Evolutionary conservation across 2,113 vertebrate species (phyloP).

Genomic region (Vombatus ursinus): DNA sequence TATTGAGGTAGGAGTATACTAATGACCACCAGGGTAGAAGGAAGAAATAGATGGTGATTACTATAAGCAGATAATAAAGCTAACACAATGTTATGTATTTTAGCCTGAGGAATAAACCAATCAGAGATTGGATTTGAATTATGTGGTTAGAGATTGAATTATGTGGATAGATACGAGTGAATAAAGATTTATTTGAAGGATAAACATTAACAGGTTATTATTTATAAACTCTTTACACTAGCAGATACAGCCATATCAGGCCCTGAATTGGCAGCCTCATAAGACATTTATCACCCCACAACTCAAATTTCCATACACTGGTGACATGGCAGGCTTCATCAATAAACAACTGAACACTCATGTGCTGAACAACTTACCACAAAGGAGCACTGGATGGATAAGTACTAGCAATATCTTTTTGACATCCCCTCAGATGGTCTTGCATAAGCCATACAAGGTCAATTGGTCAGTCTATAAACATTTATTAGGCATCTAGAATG

Average conservation of each 20-base stretch:
- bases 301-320: not conserved
- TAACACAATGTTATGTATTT: not conserved
- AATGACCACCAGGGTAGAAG: not conserved
- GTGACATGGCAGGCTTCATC: not conserved
- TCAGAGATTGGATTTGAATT: not conserved
- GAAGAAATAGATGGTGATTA: not conserved
- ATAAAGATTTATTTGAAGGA: not conserved
- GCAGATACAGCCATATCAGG: not conserved
- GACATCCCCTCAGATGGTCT: not conserved
- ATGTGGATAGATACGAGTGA: not conserved
- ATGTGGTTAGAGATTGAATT: too few species aligned
- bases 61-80: not conserved
- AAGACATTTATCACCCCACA: not conserved
- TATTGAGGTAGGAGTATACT: not conserved
- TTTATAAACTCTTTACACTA: not conserved
- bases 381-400: not conserved
- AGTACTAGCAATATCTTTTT: not conserved
- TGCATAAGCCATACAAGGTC: not conserved
- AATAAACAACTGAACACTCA: not conserved
- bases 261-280: not conserved
- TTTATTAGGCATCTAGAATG: not conserved
- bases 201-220: not conserved
- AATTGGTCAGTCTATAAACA: not conserved
- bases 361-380: not conserved
- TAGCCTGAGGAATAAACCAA: not conserved